These are phyloP conservation scores for Drosophila ironensis DNA, from an alignment of 1,140 invertebrate genomes.

Conservation along the genomic window DNA sequence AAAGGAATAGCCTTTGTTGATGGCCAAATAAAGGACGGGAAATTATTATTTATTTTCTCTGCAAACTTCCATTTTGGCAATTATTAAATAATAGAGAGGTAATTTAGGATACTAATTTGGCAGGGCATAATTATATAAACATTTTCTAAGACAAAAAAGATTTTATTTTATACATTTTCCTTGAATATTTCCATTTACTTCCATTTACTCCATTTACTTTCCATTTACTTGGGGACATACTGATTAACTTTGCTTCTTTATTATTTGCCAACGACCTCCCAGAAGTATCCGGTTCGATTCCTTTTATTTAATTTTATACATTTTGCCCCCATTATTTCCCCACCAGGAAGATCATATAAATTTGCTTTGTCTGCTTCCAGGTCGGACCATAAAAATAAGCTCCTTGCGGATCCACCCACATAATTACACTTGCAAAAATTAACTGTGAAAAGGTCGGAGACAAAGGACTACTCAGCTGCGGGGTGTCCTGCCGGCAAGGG, in stretches of 20 bases:
- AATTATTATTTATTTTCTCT: neutral
- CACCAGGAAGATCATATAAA: slow-evolving; percentile 33
- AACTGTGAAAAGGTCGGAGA: slow-evolving; percentile 44
- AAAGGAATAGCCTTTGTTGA: neutral
- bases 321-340: neutral
- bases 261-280: no score
- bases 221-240: no score
- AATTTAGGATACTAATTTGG: no score
- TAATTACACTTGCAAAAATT: slow-evolving; percentile 75
- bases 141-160: no score
- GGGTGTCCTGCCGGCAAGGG: neutral
- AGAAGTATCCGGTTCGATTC: no score
- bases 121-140: no score
- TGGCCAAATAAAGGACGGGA: neutral
- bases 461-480: slow-evolving; percentile 6
- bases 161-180: no score
- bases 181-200: no score
- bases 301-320: neutral
- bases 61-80: neutral
- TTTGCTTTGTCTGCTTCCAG: slow-evolving; percentile 29
- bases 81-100: no score
- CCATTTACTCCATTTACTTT: no score
- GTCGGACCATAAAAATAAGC: slow-evolving; percentile 67
- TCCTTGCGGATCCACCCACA: slow-evolving; percentile 47
- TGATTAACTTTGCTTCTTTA: no score